phyloP scores from a whole-genome alignment of 2,888 invertebrate species.

The Pediacus dermestoides region DNA sequence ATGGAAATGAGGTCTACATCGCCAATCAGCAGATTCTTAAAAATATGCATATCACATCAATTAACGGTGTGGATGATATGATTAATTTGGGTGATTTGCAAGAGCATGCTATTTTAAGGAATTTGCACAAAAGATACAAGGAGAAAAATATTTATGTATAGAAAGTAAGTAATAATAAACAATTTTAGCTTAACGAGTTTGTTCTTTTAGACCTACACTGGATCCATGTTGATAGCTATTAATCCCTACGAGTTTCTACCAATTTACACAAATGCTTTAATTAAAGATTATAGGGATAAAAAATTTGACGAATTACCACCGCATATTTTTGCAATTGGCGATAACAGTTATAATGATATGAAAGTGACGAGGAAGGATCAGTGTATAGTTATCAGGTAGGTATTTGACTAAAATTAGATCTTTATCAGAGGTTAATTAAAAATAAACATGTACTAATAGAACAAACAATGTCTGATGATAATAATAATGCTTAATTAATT shows the following conservation, averaged over 20 bases:
- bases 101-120: constrained; percentile 89
- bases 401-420: too few relatives aligned
- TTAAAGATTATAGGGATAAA: constrained; percentile 75
- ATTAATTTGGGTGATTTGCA: constrained; percentile 91
- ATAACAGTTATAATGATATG: constrained; percentile 84
- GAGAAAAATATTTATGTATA: constrained; percentile 90
- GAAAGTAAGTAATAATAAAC: constrained; percentile 20
- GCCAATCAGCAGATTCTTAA: constrained; percentile 61
- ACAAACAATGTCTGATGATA: too few relatives aligned
- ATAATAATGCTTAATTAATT: too few relatives aligned
- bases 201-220: constrained; percentile 81
- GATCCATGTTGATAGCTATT: constrained; percentile 90
- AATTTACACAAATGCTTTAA: constrained; percentile 90
- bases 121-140: constrained; percentile 84
- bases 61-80: constrained; percentile 90
- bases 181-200: too few relatives aligned
- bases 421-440: too few relatives aligned
- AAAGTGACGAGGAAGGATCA: constrained; percentile 73
- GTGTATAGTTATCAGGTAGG: constrained; percentile 88
- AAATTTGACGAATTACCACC: constrained; percentile 86
- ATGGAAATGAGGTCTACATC: constrained; percentile 68
- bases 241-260: constrained; percentile 93
- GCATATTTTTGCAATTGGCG: constrained; percentile 94
- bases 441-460: too few relatives aligned
- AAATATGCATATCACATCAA: constrained; percentile 74